Evolutionary conservation across 2,888 invertebrate genomes (phyloP), one percentile per base, ranked within the genome.

Genomic region (Plagodis dolabraria): DNA sequence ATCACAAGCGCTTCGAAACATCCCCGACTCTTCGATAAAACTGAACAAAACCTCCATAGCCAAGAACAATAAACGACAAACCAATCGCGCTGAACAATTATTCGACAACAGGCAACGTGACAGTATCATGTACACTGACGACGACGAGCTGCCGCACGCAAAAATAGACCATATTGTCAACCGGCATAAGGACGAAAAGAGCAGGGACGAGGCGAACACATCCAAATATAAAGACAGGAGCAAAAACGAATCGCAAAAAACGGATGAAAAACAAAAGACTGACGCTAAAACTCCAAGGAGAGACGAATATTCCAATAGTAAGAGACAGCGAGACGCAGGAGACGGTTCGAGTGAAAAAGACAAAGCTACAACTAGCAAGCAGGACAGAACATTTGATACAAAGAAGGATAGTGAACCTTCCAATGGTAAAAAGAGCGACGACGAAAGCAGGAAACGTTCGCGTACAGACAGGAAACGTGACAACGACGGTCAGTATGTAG

Each of bases 41-140:
- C 71, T 92, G 5, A 74, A 80, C 2, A 89, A 87, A 65, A 77
- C 85, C 0, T 67, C 76, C 0, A 10, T 44, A 9, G n/a, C 36
- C 6, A 52, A 52, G 36, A 2, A 8, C 11, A 7, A 34, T 12
- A 34, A 34, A 7, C 11, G n/a, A 7, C 40, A 10, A 8, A 33
- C 0, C 11, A n/a, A 22, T 7, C 11, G 38, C 22, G n/a, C 49
- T n/a, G n/a, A 40, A 10, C 6, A 40, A 10, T 22, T 22, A 22
- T 40, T 40, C 40, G 40, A 40, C 40, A 40, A 10, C 10, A 40
- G 40, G 5, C 40, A 40, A 10, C 5, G 42, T 63, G 57, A 9
- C 36, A 51, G 34, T 60, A 10, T 94, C 1, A 65, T 94, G 42
- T 94, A 94, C 70, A 82, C 84, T 0, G 80, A 87, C 5, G 93